A percentile compares a stretch with the other conserved stretches of the same genome.
These are phyloP conservation scores for Drosophila takahashii DNA, from an alignment of 1,140 invertebrate species.

Conservation along the genomic window DNA sequence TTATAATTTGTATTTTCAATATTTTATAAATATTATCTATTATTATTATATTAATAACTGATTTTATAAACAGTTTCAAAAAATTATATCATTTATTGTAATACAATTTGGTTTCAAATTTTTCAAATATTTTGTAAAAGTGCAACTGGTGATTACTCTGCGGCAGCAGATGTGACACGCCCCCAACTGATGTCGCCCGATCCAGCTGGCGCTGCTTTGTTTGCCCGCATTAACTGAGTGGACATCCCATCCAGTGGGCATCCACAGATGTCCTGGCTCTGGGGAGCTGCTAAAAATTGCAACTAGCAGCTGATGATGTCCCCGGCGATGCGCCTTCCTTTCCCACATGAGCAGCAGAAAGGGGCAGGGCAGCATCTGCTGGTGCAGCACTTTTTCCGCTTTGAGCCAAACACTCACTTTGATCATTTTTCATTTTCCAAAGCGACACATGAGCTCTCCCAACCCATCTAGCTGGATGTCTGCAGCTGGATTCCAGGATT, in stretches of 20 bases:
- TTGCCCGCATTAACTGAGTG: conserved; percentile 69
- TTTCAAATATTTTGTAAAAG: neutral
- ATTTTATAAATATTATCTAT: too few species aligned
- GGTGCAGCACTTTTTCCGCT: conserved; percentile 54
- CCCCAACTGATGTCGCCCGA: conserved; percentile 19
- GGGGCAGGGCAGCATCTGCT: conserved; percentile 62
- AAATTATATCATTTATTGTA: neutral
- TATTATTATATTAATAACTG: too few species aligned
- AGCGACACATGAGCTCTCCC: conserved; percentile 68
- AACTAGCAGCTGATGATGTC: conserved; percentile 73
- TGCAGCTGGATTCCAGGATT: conserved; percentile 31
- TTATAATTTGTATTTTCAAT: too few species aligned
- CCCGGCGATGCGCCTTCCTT: conserved; percentile 46
- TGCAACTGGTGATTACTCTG: conserved; percentile 66
- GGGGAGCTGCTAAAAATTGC: conserved; percentile 61
- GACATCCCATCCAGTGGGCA: conserved; percentile 44
- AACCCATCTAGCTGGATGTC: conserved; percentile 17
- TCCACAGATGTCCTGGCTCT: conserved; percentile 39
- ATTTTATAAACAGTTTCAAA: neutral
- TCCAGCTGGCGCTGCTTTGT: conserved; percentile 62
- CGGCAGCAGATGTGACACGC: conserved; percentile 48
- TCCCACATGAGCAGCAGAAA: conserved; percentile 23
- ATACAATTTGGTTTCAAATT: too few species aligned
- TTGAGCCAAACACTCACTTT: conserved; percentile 78
- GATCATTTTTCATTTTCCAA: conserved; percentile 77